Conservation (phyloP, 2,113 vertebrate species). For the Accipiter virgatus region DNA sequence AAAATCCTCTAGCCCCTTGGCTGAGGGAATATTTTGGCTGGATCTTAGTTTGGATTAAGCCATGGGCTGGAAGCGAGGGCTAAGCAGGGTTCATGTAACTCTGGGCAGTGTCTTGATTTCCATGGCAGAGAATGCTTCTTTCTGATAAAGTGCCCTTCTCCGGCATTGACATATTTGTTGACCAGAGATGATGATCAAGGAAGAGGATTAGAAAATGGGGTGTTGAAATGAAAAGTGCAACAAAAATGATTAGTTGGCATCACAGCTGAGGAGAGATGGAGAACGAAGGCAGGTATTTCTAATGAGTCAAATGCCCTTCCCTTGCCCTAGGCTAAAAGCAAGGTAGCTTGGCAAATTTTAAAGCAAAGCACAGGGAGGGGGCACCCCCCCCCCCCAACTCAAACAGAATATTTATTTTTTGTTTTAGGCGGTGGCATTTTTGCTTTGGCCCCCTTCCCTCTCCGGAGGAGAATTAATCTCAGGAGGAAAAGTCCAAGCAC, state of each 20-base stretch:
- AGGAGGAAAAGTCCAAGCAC: not conserved
- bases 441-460: not conserved
- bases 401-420: not conserved
- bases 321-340: not conserved
- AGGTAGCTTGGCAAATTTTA: not conserved
- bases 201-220: not conserved
- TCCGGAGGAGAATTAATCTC: not conserved
- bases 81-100: not conserved
- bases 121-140: not conserved
- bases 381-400: not conserved
- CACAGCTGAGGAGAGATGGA: not conserved
- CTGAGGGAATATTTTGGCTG: not conserved
- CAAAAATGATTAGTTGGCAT: not conserved
- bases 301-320: constrained; percentile 8
- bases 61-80: not conserved
- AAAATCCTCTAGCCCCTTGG: not conserved
- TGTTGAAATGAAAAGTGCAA: not conserved
- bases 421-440: not conserved
- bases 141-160: not conserved
- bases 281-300: not conserved
- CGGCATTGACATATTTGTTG: not conserved
- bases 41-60: not conserved
- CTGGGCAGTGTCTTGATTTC: not conserved
- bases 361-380: not conserved
- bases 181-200: not conserved